Conservation (phyloP, 2,888 invertebrate species). For the Listrodromus nycthemerus region DNA sequence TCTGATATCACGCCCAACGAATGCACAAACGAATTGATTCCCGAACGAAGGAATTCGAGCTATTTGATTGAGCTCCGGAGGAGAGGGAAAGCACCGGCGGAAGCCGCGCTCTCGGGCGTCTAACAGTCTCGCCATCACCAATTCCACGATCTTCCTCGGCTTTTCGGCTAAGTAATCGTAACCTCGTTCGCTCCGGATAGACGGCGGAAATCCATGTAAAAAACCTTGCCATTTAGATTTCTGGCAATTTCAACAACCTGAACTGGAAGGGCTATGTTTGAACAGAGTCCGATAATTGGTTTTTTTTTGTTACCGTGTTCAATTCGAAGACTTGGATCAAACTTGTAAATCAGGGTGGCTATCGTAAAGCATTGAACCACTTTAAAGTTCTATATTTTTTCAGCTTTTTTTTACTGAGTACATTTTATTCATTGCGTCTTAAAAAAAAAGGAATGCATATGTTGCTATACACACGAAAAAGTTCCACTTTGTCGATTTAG, state of each 20-base stretch:
- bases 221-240: background rate
- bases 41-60: slow-evolving; percentile 42
- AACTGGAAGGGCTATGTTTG: background rate
- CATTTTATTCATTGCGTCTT: too few relatives aligned
- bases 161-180: slow-evolving; percentile 11
- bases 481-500: too few relatives aligned
- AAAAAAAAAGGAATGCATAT: too few relatives aligned
- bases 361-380: too few relatives aligned
- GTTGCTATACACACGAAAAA: too few relatives aligned
- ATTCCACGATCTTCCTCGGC: background rate
- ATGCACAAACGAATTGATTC: slow-evolving; percentile 64
- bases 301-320: background rate
- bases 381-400: too few relatives aligned
- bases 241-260: background rate
- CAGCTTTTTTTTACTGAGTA: too few relatives aligned
- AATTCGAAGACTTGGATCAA: background rate
- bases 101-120: background rate
- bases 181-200: slow-evolving; percentile 2
- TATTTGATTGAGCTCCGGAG: slow-evolving; percentile 42
- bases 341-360: too few relatives aligned
- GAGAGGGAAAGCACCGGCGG: background rate
- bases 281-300: background rate
- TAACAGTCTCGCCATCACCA: background rate
- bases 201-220: background rate
- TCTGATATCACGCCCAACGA: slow-evolving; percentile 57